A percentile compares a stretch with the other conserved stretches of the same genome.
Conservation (phyloP, 2,888 invertebrate species). For the Polydrusus cervinus region DNA sequence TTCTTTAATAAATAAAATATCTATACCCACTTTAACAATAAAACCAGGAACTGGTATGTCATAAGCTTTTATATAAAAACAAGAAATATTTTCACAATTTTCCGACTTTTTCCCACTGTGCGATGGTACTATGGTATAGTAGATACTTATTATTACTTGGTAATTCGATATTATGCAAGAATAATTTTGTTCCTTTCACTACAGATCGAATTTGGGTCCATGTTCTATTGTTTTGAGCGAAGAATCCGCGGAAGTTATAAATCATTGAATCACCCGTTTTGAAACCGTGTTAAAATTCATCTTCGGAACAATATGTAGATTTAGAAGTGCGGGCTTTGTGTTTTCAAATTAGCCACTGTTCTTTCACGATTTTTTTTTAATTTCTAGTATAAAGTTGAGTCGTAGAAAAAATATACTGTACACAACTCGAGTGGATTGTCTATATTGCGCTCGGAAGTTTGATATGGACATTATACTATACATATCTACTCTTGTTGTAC, state of each 20-base stretch:
- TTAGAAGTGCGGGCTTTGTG: slow-evolving; percentile 31
- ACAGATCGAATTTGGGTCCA: slow-evolving; percentile 56
- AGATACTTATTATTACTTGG: neutral
- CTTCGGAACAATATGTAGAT: slow-evolving; percentile 53
- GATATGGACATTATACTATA: no score
- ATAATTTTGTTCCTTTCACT: slow-evolving; percentile 59
- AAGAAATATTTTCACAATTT: neutral
- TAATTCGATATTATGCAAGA: slow-evolving; percentile 29
- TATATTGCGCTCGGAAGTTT: no score
- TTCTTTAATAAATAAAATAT: no score
- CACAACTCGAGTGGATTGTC: no score
- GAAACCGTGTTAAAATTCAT: slow-evolving; percentile 56
- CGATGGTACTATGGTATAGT: neutral
- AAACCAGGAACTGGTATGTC: neutral
- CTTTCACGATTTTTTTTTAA: no score
- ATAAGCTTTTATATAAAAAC: slow-evolving; percentile 3
- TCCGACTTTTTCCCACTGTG: slow-evolving; percentile 13
- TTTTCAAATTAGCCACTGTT: neutral
- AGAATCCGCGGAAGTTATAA: slow-evolving; percentile 59
- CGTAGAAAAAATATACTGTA: no score
- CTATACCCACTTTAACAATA: neutral
- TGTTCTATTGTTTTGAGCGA: slow-evolving; percentile 57
- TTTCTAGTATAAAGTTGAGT: no score
- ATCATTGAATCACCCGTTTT: slow-evolving; percentile 50
- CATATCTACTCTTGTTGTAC: no score